A percentile compares a stretch with the other conserved stretches of the same genome.
These are phyloP conservation scores for Falcaria lacertinaria DNA, from an alignment of 2,888 invertebrate genomes.

Conservation along the genomic window DNA sequence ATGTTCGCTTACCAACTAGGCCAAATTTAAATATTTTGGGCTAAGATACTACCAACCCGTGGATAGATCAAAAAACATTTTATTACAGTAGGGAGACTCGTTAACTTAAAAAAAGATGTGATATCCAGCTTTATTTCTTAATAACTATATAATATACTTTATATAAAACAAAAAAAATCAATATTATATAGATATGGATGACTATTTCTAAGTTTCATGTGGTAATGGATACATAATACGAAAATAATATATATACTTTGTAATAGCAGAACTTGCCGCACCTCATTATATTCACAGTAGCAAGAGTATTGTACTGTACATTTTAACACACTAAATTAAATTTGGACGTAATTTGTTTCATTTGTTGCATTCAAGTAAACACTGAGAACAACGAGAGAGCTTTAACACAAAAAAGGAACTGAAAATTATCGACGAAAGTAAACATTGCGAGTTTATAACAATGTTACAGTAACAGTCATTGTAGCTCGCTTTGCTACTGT, in stretches of 20 bases:
- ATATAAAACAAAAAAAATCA: too few relatives aligned
- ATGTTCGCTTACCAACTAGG: too few relatives aligned
- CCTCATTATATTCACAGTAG: not conserved
- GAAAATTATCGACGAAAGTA: constrained; percentile 26
- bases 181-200: too few relatives aligned
- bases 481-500: constrained; percentile 50
- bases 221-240: too few relatives aligned
- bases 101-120: too few relatives aligned
- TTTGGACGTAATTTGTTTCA: not conserved
- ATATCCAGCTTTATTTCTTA: too few relatives aligned
- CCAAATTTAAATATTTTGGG: too few relatives aligned
- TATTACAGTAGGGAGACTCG: too few relatives aligned
- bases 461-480: constrained; percentile 37
- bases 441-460: constrained; percentile 37
- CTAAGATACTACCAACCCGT: too few relatives aligned
- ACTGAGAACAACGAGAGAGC: constrained; percentile 4
- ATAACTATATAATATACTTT: too few relatives aligned
- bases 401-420: constrained; percentile 17
- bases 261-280: not conserved
- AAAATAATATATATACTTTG: not conserved
- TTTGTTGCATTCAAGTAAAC: constrained; percentile 4
- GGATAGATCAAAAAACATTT: too few relatives aligned
- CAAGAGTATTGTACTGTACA: not conserved
- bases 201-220: too few relatives aligned
- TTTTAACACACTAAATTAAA: not conserved